Base-by-base conservation (phyloP, 2,888 invertebrate species). In the Morpho helenor region DNA sequence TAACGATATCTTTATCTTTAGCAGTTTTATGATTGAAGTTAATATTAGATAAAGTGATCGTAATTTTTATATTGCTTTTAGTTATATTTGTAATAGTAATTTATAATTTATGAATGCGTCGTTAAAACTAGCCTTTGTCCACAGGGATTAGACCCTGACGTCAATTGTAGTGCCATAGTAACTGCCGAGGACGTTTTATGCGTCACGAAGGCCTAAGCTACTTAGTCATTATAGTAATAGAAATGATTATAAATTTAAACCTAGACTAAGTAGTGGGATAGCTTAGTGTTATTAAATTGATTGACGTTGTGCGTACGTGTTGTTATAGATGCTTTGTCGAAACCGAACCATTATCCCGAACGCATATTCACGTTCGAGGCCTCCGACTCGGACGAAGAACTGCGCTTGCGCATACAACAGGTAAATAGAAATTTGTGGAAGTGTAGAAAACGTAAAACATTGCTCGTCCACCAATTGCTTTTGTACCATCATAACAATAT, bases 281-380 rank as follows among this genome's bases (percentile, higher is more conserved):
- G 68, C 61, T 65, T 44, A 64, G 23, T 57, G 41, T 59, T 66
- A 57, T 63, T 61, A 68, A 68, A 70, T 68, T 68, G 64, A 74
- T 73, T 86, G 82, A 86, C 78, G 82, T 84, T 84, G 80, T 84
- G 72, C 80, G 82, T 87, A 80, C 81, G 79, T 90, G 88, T 87
- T 87, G 87, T 90, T 90, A 79, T 90, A 90, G 90, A 90, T 90
- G 85, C 89, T 89, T 90, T 90, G 86, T 88, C 89, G 84, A 88
- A 90, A 88, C 80, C 87, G 82, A 89, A 80, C 79, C 84, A 86
- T 86, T 89, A 86, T 66, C 89, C 88, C 72, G 90, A 90, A 80
- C 85, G 87, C 75, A 83, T 89, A 77, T 89, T 85, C 83, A 79
- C 88, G 77, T 90, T 88, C 80, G 89, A 89, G 79, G 79, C 87